A percentile compares a stretch with the other conserved stretches of the same genome.
Evolutionary conservation across 2,888 invertebrate species (phyloP).

Genomic region (Ectemnius continuus): DNA sequence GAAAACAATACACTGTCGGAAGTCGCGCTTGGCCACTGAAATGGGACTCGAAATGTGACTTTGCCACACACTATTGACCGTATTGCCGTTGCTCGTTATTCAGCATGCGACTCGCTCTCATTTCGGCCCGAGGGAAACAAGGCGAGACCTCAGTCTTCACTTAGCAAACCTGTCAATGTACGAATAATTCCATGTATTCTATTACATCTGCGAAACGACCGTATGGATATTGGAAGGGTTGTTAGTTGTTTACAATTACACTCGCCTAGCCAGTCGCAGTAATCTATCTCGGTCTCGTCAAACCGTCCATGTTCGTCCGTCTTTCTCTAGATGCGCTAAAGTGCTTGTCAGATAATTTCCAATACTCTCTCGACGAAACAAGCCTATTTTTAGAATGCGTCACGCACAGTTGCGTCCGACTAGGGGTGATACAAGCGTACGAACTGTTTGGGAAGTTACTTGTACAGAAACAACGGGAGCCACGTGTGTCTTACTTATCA

Average conservation of each 20-base stretch:
- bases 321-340: no score
- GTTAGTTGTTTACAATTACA: conserved; percentile 12
- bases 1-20: conserved; percentile 51
- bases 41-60: conserved; percentile 33
- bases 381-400: no score
- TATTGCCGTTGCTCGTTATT: conserved; percentile 61
- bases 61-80: conserved; percentile 38
- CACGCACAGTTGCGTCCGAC: no score
- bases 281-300: conserved; percentile 3
- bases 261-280: conserved; percentile 9
- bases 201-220: conserved; percentile 53
- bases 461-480: no score
- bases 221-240: conserved; percentile 35
- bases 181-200: conserved; percentile 71
- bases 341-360: no score
- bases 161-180: conserved; percentile 77
- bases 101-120: conserved; percentile 69
- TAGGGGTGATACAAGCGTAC: no score
- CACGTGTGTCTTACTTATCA: no score
- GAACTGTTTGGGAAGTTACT: no score
- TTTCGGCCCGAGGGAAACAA: conserved; percentile 71
- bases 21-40: conserved; percentile 62
- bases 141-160: conserved; percentile 74
- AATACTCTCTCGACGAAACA: no score
- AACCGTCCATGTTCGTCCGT: neutral